phyloP scores from a whole-genome alignment of 2,113 vertebrate genomes.

The Petromus typicus region DNA sequence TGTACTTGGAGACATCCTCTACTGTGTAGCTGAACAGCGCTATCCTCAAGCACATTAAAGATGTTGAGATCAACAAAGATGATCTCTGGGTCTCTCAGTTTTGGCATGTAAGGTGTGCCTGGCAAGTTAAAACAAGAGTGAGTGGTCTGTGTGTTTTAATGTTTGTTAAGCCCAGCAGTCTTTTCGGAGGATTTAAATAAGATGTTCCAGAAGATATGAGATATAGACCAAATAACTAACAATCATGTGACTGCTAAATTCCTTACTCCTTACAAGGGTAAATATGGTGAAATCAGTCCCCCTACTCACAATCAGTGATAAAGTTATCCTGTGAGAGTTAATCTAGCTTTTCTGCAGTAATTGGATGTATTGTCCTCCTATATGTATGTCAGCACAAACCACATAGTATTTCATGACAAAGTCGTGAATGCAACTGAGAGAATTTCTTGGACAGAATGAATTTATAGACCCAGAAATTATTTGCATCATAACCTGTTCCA shows the following conservation, averaged over 20 bases:
- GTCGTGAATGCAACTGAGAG: not conserved
- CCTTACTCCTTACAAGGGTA: not conserved
- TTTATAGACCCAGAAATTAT: conserved; percentile 1
- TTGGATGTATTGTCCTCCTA: not conserved
- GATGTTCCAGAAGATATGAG: not conserved
- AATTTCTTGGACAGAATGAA: conserved; percentile 40
- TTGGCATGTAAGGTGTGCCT: not conserved
- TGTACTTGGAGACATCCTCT: not conserved
- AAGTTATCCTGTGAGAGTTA: conserved; percentile 18
- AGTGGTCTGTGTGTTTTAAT: not conserved
- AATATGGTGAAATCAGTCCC: not conserved
- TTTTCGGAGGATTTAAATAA: not conserved
- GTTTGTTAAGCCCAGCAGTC: not conserved
- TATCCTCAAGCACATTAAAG: not conserved
- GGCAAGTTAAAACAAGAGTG: not conserved
- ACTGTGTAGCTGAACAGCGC: not conserved
- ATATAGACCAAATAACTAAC: not conserved
- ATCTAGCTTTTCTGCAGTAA: conserved; percentile 1
- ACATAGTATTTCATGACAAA: not conserved
- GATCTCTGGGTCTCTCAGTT: not conserved
- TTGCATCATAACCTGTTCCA: conserved; percentile 10
- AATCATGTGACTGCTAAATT: not conserved
- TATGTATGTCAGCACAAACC: conserved; percentile 11
- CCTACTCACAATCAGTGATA: not conserved
- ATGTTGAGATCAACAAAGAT: not conserved